Conservation (phyloP, 1,140 invertebrate genomes). For the Andrena cerasifolii region DNA sequence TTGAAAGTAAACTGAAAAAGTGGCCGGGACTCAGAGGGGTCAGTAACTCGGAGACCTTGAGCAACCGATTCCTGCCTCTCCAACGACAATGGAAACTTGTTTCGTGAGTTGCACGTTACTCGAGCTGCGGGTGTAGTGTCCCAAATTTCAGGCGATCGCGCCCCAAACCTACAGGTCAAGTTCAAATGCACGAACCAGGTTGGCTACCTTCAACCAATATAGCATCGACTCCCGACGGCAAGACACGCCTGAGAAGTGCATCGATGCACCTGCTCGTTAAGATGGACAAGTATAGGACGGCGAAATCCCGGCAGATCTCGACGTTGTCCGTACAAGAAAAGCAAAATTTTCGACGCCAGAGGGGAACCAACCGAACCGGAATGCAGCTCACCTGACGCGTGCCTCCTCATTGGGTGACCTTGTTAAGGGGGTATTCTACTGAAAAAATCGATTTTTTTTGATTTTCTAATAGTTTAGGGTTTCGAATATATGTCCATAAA, state of each 20-base stretch:
- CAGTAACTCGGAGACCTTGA: slow-evolving; percentile 35
- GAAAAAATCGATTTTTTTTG: too few relatives aligned
- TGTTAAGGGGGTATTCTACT: too few relatives aligned
- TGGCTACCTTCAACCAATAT: not conserved
- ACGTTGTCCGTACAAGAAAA: not conserved
- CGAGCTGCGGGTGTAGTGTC: not conserved
- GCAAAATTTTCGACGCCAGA: not conserved
- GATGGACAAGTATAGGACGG: not conserved
- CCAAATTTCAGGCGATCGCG: not conserved
- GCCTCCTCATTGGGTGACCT: not conserved
- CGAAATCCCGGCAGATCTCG: not conserved
- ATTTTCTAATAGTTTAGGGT: too few relatives aligned
- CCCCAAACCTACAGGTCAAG: not conserved
- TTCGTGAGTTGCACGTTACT: not conserved
- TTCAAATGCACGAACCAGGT: not conserved
- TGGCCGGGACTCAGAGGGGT: slow-evolving; percentile 1
- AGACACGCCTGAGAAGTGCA: not conserved
- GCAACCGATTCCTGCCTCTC: not conserved
- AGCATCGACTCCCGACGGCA: not conserved
- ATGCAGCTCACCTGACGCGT: not conserved
- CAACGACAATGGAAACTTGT: not conserved
- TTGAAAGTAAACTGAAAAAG: not conserved
- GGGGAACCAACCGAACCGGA: not conserved
- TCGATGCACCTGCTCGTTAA: not conserved
- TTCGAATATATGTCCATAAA: too few relatives aligned